phyloP scores from a whole-genome alignment of 92 coral and sea anemone genomes.

The Diadumene lineata region DNA sequence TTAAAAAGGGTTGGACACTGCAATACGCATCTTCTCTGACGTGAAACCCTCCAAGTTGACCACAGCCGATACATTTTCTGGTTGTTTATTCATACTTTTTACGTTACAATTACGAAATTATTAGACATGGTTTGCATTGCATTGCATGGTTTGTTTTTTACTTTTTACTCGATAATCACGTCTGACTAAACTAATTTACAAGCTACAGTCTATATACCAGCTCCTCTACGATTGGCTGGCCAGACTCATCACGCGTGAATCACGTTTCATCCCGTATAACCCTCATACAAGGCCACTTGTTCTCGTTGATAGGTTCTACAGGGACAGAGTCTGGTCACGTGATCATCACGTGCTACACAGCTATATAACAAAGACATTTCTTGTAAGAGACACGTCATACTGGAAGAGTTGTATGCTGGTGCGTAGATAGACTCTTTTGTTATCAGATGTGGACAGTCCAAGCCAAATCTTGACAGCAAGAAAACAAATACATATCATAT shows the following conservation, averaged over 20 bases:
- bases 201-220: background rate
- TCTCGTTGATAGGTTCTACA: conserved; percentile 86
- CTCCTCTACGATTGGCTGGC: background rate
- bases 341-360: conserved; percentile 61
- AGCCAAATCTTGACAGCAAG: conserved; percentile 35
- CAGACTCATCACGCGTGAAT: background rate
- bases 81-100: no score
- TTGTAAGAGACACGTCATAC: conserved; percentile 67
- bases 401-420: conserved; percentile 58
- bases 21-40: no score
- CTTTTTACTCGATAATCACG: background rate
- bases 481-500: no score
- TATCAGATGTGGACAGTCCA: conserved; percentile 33
- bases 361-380: conserved; percentile 74
- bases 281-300: conserved; percentile 83
- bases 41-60: no score
- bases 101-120: no score
- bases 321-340: conserved; percentile 71
- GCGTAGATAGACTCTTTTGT: conserved; percentile 55
- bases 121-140: no score
- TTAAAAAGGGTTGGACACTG: no score
- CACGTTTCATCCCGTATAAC: background rate
- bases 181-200: background rate
- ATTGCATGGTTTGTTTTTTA: background rate
- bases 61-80: no score